These are phyloP conservation scores for Metallyticus violacea DNA, from an alignment of 2,888 invertebrate genomes.

Conservation along the genomic window DNA sequence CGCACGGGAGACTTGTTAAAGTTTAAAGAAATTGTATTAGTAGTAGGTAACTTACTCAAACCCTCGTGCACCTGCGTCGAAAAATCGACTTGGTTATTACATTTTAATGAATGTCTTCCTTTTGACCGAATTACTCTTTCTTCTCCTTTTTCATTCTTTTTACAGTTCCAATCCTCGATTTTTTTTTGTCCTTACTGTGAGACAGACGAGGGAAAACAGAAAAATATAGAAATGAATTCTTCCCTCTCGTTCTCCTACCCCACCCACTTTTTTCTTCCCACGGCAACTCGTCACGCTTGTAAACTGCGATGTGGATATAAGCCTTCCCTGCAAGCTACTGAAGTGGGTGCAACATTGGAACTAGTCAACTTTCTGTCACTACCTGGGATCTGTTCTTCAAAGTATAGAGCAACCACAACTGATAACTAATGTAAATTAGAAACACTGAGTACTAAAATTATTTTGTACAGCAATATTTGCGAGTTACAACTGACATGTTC, in stretches of 20 bases:
- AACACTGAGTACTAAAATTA: too few relatives aligned
- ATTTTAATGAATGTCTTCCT: not conserved
- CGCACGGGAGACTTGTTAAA: not conserved
- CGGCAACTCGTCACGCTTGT: conserved; percentile 4
- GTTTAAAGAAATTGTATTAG: not conserved
- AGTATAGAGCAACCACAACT: too few relatives aligned
- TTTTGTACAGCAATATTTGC: too few relatives aligned
- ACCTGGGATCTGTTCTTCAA: too few relatives aligned
- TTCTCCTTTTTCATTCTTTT: not conserved
- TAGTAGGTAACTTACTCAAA: not conserved
- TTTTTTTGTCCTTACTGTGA: not conserved
- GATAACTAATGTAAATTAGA: too few relatives aligned
- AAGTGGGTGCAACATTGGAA: not conserved
- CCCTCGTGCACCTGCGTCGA: not conserved
- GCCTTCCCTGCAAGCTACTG: not conserved
- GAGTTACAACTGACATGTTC: too few relatives aligned
- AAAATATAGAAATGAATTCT: not conserved
- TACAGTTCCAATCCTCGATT: not conserved
- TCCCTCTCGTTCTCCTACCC: not conserved
- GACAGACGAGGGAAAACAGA: not conserved
- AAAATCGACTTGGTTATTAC: not conserved
- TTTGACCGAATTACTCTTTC: not conserved
- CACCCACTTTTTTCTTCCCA: not conserved
- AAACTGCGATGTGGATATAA: not conserved
- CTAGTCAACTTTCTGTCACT: not conserved